phyloP scores from a whole-genome alignment of 2,888 invertebrate genomes.

The Frankliniella fusca region DNA sequence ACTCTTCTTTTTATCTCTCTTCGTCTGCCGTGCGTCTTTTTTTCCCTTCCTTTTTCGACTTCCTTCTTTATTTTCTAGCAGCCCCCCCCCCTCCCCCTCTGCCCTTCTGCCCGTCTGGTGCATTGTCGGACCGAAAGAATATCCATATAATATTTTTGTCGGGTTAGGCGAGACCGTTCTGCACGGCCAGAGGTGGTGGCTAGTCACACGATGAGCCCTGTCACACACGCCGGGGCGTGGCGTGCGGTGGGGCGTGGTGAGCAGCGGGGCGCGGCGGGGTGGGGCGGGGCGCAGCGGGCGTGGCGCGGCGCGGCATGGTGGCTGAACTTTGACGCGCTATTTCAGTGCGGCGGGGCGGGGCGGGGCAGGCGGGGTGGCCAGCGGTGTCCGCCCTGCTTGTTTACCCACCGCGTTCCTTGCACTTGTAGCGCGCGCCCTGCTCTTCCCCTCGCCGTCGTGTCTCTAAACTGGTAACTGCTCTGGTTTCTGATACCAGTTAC shows the following conservation, averaged over 20 bases:
- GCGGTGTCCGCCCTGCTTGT: slow-evolving; percentile 19
- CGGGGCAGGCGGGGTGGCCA: background rate
- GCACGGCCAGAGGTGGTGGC: too few relatives aligned
- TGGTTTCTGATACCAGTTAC: too few relatives aligned
- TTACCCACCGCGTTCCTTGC: slow-evolving; percentile 17
- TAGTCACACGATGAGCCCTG: background rate
- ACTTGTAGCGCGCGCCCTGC: background rate
- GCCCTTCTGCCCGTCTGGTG: background rate
- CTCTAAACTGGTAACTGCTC: background rate
- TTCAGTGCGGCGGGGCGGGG: slow-evolving; percentile 3
- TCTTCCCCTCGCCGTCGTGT: background rate
- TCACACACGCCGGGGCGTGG: background rate
- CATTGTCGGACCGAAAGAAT: background rate
- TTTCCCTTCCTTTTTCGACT: background rate
- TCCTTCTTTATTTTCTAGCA: background rate
- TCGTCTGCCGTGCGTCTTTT: background rate
- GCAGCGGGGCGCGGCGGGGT: background rate
- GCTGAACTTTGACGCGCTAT: slow-evolving; percentile 22
- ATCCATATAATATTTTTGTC: background rate
- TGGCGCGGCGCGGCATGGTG: background rate
- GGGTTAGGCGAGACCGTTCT: background rate
- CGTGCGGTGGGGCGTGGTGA: background rate
- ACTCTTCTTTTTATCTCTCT: background rate
- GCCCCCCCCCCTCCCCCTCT: background rate
- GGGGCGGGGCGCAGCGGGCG: background rate